These are phyloP conservation scores for Hydrotaea cyrtoneurina DNA, from an alignment of 2,888 invertebrate species.

Conservation along the genomic window DNA sequence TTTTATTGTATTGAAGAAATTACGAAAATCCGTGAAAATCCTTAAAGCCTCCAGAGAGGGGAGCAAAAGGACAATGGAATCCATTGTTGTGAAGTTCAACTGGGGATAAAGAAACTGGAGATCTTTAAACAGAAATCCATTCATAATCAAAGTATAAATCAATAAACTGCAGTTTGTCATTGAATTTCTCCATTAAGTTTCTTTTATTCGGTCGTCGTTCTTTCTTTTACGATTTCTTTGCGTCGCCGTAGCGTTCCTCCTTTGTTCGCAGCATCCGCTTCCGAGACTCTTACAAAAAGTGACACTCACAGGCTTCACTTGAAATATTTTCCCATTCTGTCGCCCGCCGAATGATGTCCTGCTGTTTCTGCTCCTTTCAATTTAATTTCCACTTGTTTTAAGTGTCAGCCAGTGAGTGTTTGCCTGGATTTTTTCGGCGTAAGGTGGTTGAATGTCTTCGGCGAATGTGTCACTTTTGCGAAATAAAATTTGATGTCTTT, in stretches of 20 bases:
- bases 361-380: slow-evolving; percentile 34
- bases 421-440: background rate
- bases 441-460: slow-evolving; percentile 8
- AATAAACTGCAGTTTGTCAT: slow-evolving; percentile 70
- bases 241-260: background rate
- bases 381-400: slow-evolving; percentile 45
- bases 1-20: slow-evolving; percentile 14
- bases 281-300: slow-evolving; percentile 8
- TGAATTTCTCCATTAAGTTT: background rate
- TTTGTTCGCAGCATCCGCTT: slow-evolving; percentile 3
- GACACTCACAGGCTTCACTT: slow-evolving; percentile 44
- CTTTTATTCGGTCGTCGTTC: background rate
- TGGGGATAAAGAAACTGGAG: background rate
- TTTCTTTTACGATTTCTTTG: background rate
- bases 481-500: slow-evolving; percentile 47
- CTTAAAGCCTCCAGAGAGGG: slow-evolving; percentile 55
- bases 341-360: background rate
- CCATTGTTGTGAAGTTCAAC: slow-evolving; percentile 15
- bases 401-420: background rate
- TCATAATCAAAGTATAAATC: slow-evolving; percentile 62
- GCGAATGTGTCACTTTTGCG: slow-evolving; percentile 21
- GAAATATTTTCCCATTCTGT: background rate
- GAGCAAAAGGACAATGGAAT: background rate
- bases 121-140: slow-evolving; percentile 11
- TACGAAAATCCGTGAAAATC: slow-evolving; percentile 56